These are phyloP conservation scores for Pardosa pseudoannulata DNA, from an alignment of 2,888 invertebrate species.

Conservation along the genomic window DNA sequence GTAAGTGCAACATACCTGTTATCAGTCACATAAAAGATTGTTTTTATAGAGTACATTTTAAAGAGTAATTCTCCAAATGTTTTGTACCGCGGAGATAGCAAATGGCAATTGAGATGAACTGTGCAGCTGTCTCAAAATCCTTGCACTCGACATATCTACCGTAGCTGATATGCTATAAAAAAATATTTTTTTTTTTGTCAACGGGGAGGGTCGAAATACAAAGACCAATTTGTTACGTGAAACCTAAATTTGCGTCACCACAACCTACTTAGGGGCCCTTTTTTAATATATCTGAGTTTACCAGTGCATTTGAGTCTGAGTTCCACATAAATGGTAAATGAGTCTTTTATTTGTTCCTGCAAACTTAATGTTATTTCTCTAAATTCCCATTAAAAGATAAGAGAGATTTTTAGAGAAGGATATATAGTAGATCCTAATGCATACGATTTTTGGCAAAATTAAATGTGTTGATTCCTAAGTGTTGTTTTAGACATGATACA, in stretches of 20 bases:
- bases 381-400: no score
- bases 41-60: no score
- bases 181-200: neutral
- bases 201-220: neutral
- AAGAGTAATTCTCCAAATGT: neutral
- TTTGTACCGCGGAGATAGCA: neutral
- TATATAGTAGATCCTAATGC: no score
- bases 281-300: neutral
- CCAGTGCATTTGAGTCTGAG: no score
- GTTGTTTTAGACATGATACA: no score
- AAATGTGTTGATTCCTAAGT: no score
- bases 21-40: no score
- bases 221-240: constrained; percentile 52
- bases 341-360: neutral
- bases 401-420: no score
- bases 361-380: no score
- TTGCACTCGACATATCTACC: neutral
- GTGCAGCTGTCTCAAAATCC: neutral
- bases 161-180: neutral
- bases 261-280: constrained; percentile 8
- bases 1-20: no score
- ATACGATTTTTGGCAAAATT: no score
- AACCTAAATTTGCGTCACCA: constrained; percentile 7
- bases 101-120: neutral
- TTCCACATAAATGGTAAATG: neutral